phyloP scores from a whole-genome alignment of 2,888 invertebrate species.

The Prosopocoilus inquinatus region DNA sequence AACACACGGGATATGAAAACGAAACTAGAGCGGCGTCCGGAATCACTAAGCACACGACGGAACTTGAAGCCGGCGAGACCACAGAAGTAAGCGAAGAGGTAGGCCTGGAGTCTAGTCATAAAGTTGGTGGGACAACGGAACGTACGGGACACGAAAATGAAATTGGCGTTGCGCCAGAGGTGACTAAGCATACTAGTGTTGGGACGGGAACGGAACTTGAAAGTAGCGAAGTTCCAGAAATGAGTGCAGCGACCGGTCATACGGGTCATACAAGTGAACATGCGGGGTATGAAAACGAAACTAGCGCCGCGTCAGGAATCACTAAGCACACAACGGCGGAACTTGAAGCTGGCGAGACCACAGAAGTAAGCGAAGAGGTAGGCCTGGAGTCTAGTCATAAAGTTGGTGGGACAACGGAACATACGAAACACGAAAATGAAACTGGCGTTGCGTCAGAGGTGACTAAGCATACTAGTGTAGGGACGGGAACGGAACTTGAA shows the following conservation, averaged over 20 bases:
- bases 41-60: neutral
- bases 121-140: neutral
- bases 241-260: too few species aligned
- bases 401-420: neutral
- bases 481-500: neutral
- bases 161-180: neutral
- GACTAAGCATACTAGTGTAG: too few species aligned
- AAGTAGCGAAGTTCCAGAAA: too few species aligned
- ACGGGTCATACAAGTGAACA: neutral
- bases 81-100: too few species aligned
- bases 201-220: too few species aligned
- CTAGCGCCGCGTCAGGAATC: neutral
- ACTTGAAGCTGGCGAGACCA: neutral
- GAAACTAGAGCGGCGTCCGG: neutral
- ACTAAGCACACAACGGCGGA: neutral
- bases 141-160: neutral
- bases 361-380: neutral
- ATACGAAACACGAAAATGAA: neutral
- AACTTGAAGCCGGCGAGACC: neutral
- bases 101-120: neutral
- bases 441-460: neutral
- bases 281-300: neutral
- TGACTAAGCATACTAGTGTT: neutral
- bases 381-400: neutral
- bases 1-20: neutral